Evolutionary conservation across 23 tunicate species (phyloP), one percentile per base, ranked within the genome.

Genomic region (Halocynthia aurantium): DNA sequence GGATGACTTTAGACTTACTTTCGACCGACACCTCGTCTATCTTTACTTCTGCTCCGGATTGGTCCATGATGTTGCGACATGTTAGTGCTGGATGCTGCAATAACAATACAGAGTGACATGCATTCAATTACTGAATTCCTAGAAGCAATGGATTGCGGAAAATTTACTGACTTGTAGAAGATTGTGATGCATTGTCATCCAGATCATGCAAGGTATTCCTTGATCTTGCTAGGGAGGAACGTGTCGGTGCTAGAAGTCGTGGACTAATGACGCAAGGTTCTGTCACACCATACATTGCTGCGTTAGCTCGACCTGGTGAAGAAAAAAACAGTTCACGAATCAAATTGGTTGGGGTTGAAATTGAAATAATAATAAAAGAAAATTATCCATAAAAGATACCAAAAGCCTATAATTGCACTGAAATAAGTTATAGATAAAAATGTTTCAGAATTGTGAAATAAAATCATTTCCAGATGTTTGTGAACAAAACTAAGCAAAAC

Each of bases 171-270:
- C 70, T 65, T 40, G 22, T 65, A 15, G 70, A 65, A 5, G 70
- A 65, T 15, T 65, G 70, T 49, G 70, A 65, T 9, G 70, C 70
- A 15, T 49, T 65, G 17, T 65, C 70, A 65, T 65, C 70, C 70
- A 65, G 18, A 8, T 65, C 70, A 15, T 65, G 22, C 0, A 18
- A 4, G 64, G 62, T 64, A 4, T 75, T 68, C 53, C 80, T 85
- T 10, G 93, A 87, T 11, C 95, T 57, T 11, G 95, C 95, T 52
- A 79, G 81, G 7, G 95, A 88, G 22, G 95, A 84, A n/a, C 73
- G 62, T 52, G 95, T 88, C 8, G 95, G 95, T 6, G 87, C 95
- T 7, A 88, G 83, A 5, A 88, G 69, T 6, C 95, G 80, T 12
- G 95, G 67, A 80, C 87, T 88, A 7, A 83, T 64, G 5, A 51